Conservation (phyloP, 2,797 vertebrate species). For the Poecilia gillii region DNA sequence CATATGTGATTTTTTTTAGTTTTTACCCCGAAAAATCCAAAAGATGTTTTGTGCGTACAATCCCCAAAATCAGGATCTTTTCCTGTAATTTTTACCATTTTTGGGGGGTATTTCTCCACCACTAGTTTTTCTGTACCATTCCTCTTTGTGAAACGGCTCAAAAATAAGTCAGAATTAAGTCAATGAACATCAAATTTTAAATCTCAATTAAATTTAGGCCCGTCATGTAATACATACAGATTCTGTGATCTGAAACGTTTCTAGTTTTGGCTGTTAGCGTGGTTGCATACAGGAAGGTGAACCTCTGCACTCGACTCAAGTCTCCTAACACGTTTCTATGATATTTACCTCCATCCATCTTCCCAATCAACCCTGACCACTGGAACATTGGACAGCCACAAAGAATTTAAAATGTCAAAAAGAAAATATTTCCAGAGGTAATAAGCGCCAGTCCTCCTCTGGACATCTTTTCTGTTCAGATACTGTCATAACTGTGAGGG, state of each 20-base stretch:
- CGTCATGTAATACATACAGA: neutral
- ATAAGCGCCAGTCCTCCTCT: conserved; percentile 47
- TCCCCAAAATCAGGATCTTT: neutral
- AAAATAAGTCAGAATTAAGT: neutral
- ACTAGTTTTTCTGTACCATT: neutral
- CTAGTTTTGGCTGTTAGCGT: neutral
- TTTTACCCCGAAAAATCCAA: neutral
- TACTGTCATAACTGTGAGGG: conserved; percentile 55
- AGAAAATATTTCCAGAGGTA: conserved; percentile 40
- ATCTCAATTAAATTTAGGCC: neutral
- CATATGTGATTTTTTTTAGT: neutral
- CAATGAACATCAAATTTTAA: neutral
- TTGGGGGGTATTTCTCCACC: neutral
- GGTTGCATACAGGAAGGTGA: neutral
- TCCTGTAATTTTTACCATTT: neutral
- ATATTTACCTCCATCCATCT: neutral
- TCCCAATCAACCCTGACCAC: neutral
- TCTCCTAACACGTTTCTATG: neutral
- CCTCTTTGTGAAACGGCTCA: neutral
- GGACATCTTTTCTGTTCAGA: conserved; percentile 55
- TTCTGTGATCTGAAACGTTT: neutral
- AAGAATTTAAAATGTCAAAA: neutral
- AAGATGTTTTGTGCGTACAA: neutral
- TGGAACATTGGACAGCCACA: neutral
- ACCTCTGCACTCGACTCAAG: neutral